Evolutionary conservation across 2,113 vertebrate genomes (phyloP).

Genomic region (Tachuris rubrigastra): DNA sequence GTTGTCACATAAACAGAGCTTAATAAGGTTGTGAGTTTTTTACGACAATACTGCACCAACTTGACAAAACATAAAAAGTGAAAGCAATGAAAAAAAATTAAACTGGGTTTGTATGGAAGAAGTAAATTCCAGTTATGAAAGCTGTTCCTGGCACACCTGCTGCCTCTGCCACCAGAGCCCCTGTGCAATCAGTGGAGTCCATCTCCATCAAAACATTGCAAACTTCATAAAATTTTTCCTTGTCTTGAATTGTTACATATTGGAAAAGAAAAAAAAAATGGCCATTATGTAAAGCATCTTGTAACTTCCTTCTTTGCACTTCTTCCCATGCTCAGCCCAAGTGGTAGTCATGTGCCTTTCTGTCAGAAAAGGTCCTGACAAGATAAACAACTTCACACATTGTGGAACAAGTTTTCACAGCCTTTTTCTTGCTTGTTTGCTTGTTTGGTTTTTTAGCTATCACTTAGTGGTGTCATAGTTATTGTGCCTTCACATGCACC

Average conservation of each 20-base stretch:
- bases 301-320: not conserved
- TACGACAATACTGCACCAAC: not conserved
- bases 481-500: accelerated
- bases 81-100: not conserved
- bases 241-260: not conserved
- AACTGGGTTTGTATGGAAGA: not conserved
- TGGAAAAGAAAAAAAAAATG: not conserved
- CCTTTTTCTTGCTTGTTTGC: not conserved
- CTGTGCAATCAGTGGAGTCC: not conserved
- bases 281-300: not conserved
- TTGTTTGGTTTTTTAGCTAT: not conserved
- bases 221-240: not conserved
- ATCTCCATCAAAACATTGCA: not conserved
- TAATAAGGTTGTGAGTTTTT: not conserved
- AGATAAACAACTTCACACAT: not conserved
- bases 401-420: not conserved
- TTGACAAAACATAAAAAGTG: not conserved
- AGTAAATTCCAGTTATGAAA: not conserved
- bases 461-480: not conserved
- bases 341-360: not conserved
- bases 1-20: not conserved
- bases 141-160: accelerated
- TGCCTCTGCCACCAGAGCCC: not conserved
- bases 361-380: not conserved
- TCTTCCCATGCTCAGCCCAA: not conserved